A percentile compares a stretch with the other conserved stretches of the same genome.
These are phyloP conservation scores for Nyctibius grandis DNA, from an alignment of 2,797 vertebrate species.

Conservation along the genomic window DNA sequence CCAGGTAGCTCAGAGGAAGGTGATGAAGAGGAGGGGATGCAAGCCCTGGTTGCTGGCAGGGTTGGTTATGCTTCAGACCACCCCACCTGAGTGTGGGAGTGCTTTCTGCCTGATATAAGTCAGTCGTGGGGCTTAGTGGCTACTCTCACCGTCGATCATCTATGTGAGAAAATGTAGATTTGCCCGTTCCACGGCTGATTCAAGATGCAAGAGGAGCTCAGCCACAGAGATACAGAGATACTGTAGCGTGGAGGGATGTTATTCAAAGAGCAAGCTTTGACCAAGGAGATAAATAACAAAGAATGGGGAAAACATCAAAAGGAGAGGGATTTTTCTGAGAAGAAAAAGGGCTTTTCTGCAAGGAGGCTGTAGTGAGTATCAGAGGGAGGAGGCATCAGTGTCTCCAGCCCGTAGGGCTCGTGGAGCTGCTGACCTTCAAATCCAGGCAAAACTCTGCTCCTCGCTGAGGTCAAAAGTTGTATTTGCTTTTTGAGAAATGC, in stretches of 20 bases:
- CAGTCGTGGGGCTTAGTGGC: rapidly evolving
- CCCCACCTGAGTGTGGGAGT: not conserved
- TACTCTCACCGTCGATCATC: not conserved
- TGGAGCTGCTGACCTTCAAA: not conserved
- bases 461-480: not conserved
- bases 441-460: not conserved
- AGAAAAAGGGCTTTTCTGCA: not conserved
- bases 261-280: not conserved
- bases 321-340: not conserved
- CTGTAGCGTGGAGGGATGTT: not conserved
- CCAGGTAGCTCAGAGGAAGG: not conserved
- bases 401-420: rapidly evolving
- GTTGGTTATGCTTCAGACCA: not conserved
- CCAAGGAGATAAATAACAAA: not conserved
- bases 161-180: not conserved
- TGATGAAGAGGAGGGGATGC: rapidly evolving
- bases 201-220: not conserved
- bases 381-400: not conserved
- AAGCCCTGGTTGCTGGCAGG: not conserved
- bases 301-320: not conserved
- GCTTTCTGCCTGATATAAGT: not conserved
- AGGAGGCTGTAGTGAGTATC: not conserved
- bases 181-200: not conserved
- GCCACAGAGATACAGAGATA: not conserved
- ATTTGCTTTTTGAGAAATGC: conserved; percentile 10